Conservation (phyloP, 2,113 vertebrate species). For the Nannobrachium achirus region DNA sequence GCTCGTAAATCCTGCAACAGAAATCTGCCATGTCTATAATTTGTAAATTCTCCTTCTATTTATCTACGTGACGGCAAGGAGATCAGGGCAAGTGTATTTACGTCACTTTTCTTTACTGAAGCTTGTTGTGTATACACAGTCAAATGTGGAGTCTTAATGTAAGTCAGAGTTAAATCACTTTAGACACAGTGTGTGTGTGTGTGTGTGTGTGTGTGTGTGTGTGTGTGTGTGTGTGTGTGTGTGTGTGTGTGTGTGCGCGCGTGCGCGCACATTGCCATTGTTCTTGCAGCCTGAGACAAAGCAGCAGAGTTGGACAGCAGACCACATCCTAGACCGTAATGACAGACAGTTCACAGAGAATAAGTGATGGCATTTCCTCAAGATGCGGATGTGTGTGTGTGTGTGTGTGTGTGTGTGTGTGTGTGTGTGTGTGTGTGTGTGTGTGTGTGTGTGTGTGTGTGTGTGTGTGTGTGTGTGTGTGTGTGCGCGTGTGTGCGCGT, state of each 20-base stretch:
- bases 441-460: slow-evolving; percentile 23
- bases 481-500: slow-evolving; percentile 6
- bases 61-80: too few relatives aligned
- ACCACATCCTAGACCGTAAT: not conserved
- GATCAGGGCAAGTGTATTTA: too few relatives aligned
- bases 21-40: too few relatives aligned
- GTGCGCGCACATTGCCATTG: slow-evolving; percentile 23
- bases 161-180: too few relatives aligned
- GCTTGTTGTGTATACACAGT: too few relatives aligned
- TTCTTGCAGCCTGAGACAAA: not conserved
- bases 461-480: slow-evolving; percentile 16
- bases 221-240: slow-evolving; percentile 12
- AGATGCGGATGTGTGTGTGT: slow-evolving; percentile 17
- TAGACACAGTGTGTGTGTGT: slow-evolving; percentile 13
- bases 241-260: slow-evolving; percentile 8
- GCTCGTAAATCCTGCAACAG: too few relatives aligned
- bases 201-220: slow-evolving; percentile 1
- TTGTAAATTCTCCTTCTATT: too few relatives aligned
- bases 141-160: too few relatives aligned
- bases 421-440: slow-evolving; percentile 8
- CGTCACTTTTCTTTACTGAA: too few relatives aligned
- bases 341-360: too few relatives aligned
- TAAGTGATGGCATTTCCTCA: slow-evolving; percentile 8
- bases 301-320: slow-evolving; percentile 21
- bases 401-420: slow-evolving; percentile 35